These are phyloP conservation scores for Hydraecia micacea DNA, from an alignment of 2,888 invertebrate species.

Conservation along the genomic window DNA sequence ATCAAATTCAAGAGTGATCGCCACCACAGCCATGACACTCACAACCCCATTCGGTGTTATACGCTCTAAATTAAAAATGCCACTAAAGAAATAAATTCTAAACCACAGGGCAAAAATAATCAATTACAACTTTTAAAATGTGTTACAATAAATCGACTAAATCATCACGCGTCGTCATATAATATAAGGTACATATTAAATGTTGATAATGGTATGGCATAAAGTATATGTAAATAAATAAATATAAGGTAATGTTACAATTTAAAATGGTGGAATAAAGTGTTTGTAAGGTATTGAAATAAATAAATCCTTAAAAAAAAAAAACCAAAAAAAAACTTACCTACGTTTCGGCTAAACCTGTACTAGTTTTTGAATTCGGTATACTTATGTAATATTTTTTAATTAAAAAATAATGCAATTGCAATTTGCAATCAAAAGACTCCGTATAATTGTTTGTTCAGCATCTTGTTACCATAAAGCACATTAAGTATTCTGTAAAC, in stretches of 20 bases:
- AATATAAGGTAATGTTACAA: background rate
- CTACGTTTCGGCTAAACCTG: background rate
- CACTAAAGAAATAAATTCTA: no score
- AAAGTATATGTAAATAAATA: background rate
- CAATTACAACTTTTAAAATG: no score
- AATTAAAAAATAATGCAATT: constrained; percentile 2
- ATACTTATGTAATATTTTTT: background rate
- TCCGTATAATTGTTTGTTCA: constrained; percentile 52
- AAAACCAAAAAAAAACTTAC: background rate
- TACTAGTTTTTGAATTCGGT: background rate
- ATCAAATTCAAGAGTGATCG: no score
- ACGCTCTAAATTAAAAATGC: no score
- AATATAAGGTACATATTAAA: background rate
- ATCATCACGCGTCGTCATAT: no score
- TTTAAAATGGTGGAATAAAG: background rate
- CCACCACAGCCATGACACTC: no score
- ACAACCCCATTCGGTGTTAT: no score
- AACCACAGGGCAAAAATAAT: no score
- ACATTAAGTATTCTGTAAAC: constrained; percentile 66
- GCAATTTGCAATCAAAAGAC: constrained; percentile 31
- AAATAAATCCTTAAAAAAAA: background rate
- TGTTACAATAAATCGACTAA: no score
- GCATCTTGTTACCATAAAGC: constrained; percentile 46
- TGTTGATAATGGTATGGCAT: background rate
- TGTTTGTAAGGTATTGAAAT: no score